Base-by-base conservation (phyloP, 2,797 vertebrate genomes). In the Fundulus diaphanus region DNA sequence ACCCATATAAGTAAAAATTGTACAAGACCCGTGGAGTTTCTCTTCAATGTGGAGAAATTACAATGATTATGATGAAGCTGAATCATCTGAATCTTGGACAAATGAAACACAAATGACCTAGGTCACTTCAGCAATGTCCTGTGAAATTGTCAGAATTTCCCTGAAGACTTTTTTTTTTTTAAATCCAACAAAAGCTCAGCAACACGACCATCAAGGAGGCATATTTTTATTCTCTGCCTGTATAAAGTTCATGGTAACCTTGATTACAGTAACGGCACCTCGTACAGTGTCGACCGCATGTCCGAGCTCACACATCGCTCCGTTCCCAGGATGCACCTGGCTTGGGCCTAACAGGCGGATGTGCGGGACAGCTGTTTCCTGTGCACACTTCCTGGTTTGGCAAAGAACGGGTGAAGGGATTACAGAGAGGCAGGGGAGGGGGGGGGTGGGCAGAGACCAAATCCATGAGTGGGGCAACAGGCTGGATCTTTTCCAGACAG, bases 261-360 rank as follows among this genome's bases (percentile, higher is more conserved):
- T 49, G 74, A 84, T 86, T 85, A 84, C 87, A 81, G 83, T 87
- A 88, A 86, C 51, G 59, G 31, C 83, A 85, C 82, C 77, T 84
- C 37, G 27, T 76, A 82, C 72, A 84, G 81, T 81, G 71, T 87
- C 81, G 72, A 83, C 77, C 78, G 57, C 87, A 89, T 82, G 83
- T 74, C 76, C 57, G 80, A 71, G 68, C 83, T 92, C 92, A 93
- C 90, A 92, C 84, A 88, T 89, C 73, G 68, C 87, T 84, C 77
- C 78, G 37, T 95, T 93, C 94, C 94, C 95, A 96, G 96, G 96
- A 96, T 95, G 94, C 96, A 96, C 95, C 96, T 96, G 95, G 95
- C 70, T 57, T 56, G 70, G 85, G 85, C 65, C 71, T 48, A 85
- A 81, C 59, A 70, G 83, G 85, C 93, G 95, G 95, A 96, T 84